phyloP scores from a whole-genome alignment of 1,140 invertebrate genomes.

The Triops longicaudatus region DNA sequence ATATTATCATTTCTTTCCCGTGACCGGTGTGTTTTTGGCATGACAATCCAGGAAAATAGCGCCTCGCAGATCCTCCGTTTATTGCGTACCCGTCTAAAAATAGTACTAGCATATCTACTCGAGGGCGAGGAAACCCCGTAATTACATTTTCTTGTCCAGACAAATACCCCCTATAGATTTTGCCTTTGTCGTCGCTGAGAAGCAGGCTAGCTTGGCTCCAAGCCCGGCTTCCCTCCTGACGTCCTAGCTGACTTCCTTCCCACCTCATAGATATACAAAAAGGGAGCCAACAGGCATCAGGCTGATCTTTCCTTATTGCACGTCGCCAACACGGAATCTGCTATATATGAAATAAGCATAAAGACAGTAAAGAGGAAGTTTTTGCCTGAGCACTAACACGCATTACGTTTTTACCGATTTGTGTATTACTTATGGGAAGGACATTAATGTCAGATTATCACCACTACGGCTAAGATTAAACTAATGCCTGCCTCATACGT shows the following conservation, averaged over 20 bases:
- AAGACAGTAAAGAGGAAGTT: neutral
- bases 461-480: too few species aligned
- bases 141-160: constrained; percentile 15
- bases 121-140: neutral
- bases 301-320: neutral
- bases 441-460: too few species aligned
- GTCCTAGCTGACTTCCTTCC: constrained; percentile 11
- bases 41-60: neutral
- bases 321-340: neutral
- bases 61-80: neutral
- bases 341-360: neutral
- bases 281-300: neutral
- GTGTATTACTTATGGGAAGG: too few species aligned
- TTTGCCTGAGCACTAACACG: too few species aligned
- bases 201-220: neutral
- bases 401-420: too few species aligned
- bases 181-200: constrained; percentile 7
- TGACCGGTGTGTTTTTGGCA: neutral
- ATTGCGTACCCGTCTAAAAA: neutral
- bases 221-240: constrained; percentile 2
- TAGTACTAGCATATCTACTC: neutral
- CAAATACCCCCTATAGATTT: constrained; percentile 10
- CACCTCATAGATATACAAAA: neutral
- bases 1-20: neutral
- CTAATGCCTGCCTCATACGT: too few species aligned